Evolutionary conservation across 2,797 vertebrate genomes (phyloP), one percentile per base, ranked within the genome.

Genomic region (Vultur gryphus): DNA sequence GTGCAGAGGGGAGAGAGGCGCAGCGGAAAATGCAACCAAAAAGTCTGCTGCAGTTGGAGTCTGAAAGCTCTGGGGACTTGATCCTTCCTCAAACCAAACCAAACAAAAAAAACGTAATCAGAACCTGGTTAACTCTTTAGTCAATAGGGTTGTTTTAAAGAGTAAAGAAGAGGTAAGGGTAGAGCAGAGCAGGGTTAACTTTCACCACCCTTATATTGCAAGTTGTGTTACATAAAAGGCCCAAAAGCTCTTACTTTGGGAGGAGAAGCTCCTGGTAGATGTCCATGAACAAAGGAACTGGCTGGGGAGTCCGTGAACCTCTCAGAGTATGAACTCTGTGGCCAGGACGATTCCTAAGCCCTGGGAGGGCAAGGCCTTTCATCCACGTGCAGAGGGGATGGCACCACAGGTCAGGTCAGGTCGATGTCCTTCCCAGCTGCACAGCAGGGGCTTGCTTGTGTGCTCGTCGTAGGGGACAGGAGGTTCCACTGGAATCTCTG

Each of bases 321-420:
- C 21, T 59, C 16, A 0, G 3, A 18, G 29, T 3, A 1, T 29
- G 33, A 75, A 2, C 24, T 70, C 16, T 43, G 44, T 4, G 2
- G 35, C 6, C 9, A 4, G 78, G 67, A 31, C 0, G 0, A 21
- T 19, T 82, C 43, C 46, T 37, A 24, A 41, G 46, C 43, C 29
- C 19, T 11, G 23, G 57, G 51, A 71, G 39, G 39, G 33, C 49
- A 65, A 51, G 6, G 15, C 28, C 13, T 48, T 58, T 35, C 24
- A 15, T 2, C 8, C 28, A 2, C 0, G 1, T 16, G 13, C 25
- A 4, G 64, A 41, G n/a, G 23, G 19, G 33, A 15, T 41, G 59
- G 41, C 66, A 43, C 33, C 6, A 1, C 44, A 8, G 76, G 18
- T 46, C 26, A 8, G 76, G 18, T 46, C 24, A 3, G 57, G 69